Evolutionary conservation across 2,113 vertebrate genomes (phyloP).

Genomic region (Pelecanoides urinatrix): DNA sequence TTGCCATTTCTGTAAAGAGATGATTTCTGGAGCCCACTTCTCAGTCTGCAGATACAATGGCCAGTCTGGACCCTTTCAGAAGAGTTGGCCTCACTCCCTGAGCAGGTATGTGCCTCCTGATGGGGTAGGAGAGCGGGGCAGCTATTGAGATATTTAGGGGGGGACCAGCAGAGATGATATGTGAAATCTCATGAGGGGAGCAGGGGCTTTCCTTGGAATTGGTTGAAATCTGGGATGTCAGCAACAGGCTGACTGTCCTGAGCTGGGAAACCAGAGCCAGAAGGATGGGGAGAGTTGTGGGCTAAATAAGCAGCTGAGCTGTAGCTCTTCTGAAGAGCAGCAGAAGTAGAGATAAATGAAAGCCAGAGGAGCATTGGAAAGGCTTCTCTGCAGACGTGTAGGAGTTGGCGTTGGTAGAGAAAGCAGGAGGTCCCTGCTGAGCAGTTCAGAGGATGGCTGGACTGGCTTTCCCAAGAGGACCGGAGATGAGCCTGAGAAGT

Average conservation of each 20-base stretch:
- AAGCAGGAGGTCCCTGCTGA: neutral
- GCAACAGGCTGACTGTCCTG: neutral
- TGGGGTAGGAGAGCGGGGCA: neutral
- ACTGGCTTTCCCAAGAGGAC: neutral
- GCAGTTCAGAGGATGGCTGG: neutral
- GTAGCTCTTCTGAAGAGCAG: neutral
- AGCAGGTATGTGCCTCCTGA: neutral
- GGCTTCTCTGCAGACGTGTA: neutral
- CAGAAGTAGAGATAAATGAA: neutral
- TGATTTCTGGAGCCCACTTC: neutral
- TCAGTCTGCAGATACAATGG: neutral
- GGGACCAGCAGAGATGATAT: neutral
- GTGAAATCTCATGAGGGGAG: neutral
- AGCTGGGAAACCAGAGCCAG: neutral
- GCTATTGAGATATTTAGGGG: neutral
- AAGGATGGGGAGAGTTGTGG: neutral
- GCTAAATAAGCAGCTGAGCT: neutral
- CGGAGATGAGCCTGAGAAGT: neutral
- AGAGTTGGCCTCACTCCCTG: neutral
- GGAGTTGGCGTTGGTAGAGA: neutral
- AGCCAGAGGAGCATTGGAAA: neutral
- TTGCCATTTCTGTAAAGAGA: neutral
- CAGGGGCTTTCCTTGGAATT: neutral
- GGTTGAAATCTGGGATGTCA: neutral
- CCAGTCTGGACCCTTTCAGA: neutral